phyloP scores from a whole-genome alignment of 2,113 vertebrate genomes.

The Macquaria ambigua region DNA sequence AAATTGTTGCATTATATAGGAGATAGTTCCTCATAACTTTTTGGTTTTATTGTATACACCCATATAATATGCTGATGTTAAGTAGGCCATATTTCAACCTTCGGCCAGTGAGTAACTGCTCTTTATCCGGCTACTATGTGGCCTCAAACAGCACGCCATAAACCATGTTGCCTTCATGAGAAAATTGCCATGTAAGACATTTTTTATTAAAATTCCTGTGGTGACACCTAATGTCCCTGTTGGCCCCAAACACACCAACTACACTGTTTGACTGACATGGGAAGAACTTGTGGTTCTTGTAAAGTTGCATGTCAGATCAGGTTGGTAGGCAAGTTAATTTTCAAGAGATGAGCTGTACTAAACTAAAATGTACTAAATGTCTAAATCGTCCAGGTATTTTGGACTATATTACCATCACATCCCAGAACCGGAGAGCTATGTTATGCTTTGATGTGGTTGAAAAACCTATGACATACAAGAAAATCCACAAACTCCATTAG shows the following conservation, averaged over 20 bases:
- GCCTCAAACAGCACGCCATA: neutral
- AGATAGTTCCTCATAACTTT: neutral
- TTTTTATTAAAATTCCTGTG: neutral
- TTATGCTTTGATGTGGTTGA: neutral
- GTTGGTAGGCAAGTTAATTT: neutral
- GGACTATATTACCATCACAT: neutral
- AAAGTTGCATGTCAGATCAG: neutral
- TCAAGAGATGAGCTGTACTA: too few species aligned
- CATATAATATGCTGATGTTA: neutral
- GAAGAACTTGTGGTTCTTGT: too few species aligned
- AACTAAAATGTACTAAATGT: too few species aligned
- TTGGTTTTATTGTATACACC: neutral
- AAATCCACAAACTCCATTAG: slow-evolving; percentile 11
- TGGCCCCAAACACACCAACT: neutral
- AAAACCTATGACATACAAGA: neutral
- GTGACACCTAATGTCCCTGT: neutral
- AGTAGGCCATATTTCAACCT: neutral
- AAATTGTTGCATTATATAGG: neutral
- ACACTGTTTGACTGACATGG: neutral
- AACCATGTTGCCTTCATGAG: neutral
- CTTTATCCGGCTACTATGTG: neutral
- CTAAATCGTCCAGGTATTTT: neutral
- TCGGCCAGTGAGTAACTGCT: neutral
- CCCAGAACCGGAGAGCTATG: slow-evolving; percentile 11
- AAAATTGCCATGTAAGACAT: neutral